These are phyloP conservation scores for Bilobella aurantiaca DNA, from an alignment of 1,140 invertebrate species.

Conservation along the genomic window DNA sequence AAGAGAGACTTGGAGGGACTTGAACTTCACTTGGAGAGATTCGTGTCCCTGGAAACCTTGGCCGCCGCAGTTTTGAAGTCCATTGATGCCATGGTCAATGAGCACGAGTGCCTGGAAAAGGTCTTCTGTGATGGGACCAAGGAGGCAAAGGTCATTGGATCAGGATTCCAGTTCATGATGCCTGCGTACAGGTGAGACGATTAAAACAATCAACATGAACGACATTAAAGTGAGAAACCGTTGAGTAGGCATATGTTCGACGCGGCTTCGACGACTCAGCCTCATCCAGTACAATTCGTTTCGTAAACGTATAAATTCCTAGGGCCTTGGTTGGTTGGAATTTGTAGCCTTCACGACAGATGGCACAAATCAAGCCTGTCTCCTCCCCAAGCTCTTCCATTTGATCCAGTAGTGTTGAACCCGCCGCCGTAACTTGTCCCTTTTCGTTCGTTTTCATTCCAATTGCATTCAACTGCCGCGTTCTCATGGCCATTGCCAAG, in stretches of 20 bases:
- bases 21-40: slow-evolving; percentile 16
- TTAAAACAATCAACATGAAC: slow-evolving; percentile 83
- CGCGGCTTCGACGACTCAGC: slow-evolving; percentile 67
- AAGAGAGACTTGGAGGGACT: neutral
- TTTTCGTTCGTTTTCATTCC: slow-evolving; percentile 93
- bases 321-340: slow-evolving; percentile 85
- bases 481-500: slow-evolving; percentile 91
- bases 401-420: slow-evolving; percentile 78
- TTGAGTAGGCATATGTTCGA: slow-evolving; percentile 64
- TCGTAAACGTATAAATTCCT: slow-evolving; percentile 94
- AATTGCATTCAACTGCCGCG: slow-evolving; percentile 86
- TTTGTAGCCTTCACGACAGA: slow-evolving; percentile 94
- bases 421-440: slow-evolving; percentile 70
- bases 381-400: slow-evolving; percentile 92
- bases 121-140: slow-evolving; percentile 31
- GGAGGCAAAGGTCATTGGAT: slow-evolving; percentile 20
- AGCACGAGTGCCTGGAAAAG: slow-evolving; percentile 29
- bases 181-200: slow-evolving; percentile 24
- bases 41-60: slow-evolving; percentile 14
- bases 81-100: slow-evolving; percentile 27
- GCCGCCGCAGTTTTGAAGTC: slow-evolving; percentile 14
- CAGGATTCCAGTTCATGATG: slow-evolving; percentile 27
- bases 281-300: slow-evolving; percentile 88
- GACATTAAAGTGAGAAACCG: slow-evolving; percentile 95
- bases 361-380: slow-evolving; percentile 90